Conservation (phyloP, 2,888 invertebrate species). For the Drosophila histrio region DNA sequence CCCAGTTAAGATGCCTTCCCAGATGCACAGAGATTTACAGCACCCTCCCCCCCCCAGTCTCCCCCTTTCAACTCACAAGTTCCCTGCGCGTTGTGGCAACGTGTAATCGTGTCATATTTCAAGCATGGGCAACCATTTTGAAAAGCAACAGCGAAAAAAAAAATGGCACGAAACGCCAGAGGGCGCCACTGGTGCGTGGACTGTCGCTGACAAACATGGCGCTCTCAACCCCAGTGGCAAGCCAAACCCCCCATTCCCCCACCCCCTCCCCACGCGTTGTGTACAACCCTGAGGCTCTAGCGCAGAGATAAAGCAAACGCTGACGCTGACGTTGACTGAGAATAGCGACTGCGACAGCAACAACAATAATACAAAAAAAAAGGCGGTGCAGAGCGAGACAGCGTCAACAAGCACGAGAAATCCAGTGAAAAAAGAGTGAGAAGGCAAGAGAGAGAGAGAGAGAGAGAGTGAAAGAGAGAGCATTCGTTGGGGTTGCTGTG, state of each 20-base stretch:
- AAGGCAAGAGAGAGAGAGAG: constrained; percentile 13
- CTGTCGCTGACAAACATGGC: constrained; percentile 62
- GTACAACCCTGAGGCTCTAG: constrained; percentile 61
- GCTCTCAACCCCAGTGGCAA: constrained; percentile 35
- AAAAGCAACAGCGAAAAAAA: constrained; percentile 27
- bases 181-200: constrained; percentile 64
- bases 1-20: constrained; percentile 21
- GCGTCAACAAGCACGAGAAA: constrained; percentile 52
- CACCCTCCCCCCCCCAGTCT: neutral
- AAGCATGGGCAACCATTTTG: constrained; percentile 76
- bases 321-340: constrained; percentile 36
- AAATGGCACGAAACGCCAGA: constrained; percentile 41
- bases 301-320: constrained; percentile 69
- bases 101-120: constrained; percentile 82
- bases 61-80: neutral
- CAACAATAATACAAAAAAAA: constrained; percentile 26
- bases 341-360: constrained; percentile 37
- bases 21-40: constrained; percentile 35
- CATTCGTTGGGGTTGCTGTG: constrained; percentile 40
- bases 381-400: constrained; percentile 57
- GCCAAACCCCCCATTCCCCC: too few relatives aligned
- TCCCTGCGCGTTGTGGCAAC: constrained; percentile 17
- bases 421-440: constrained; percentile 21
- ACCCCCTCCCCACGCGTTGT: constrained; percentile 4
- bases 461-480: constrained; percentile 12